phyloP scores from a whole-genome alignment of 2,797 vertebrate genomes.

The Ctenochaetus hawaiiensis region DNA sequence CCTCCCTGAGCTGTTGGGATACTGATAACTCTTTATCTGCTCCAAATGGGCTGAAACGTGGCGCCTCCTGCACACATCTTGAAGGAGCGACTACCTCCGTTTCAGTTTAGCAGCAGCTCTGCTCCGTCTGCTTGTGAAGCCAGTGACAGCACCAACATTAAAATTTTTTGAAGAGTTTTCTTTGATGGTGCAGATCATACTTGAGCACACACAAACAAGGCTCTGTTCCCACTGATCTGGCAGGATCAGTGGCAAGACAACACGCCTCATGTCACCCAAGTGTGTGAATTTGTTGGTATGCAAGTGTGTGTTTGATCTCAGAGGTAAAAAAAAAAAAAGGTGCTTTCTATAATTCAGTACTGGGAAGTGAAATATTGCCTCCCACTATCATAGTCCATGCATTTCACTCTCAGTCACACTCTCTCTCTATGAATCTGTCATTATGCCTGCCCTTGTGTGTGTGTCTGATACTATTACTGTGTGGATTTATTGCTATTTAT shows the following conservation, averaged over 20 bases:
- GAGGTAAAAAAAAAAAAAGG: conserved; percentile 11
- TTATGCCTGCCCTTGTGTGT: background rate
- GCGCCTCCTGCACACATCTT: conserved; percentile 17
- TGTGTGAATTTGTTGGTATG: conserved; percentile 28
- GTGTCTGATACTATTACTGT: background rate
- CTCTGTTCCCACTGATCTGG: conserved; percentile 11
- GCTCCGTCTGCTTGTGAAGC: background rate
- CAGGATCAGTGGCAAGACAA: conserved; percentile 7
- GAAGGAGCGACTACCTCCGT: conserved; percentile 23
- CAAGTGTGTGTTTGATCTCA: conserved; percentile 15
- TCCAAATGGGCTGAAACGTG: conserved; percentile 39
- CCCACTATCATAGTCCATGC: conserved; percentile 24
- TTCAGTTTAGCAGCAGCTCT: conserved; percentile 30
- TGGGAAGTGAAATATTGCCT: conserved; percentile 53
- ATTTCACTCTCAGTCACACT: conserved; percentile 35
- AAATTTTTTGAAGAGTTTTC: background rate
- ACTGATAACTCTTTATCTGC: conserved; percentile 46
- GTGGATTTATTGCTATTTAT: conserved; percentile 43
- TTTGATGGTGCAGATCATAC: conserved; percentile 10
- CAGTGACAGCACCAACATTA: conserved; percentile 3
- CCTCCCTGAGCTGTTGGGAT: conserved; percentile 35
- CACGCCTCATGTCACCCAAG: background rate
- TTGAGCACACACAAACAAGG: conserved; percentile 28
- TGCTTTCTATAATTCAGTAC: conserved; percentile 10
- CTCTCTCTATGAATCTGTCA: conserved; percentile 33